Conservation (phyloP, 2,797 vertebrate species). For the Micropoecilia bifurca region DNA sequence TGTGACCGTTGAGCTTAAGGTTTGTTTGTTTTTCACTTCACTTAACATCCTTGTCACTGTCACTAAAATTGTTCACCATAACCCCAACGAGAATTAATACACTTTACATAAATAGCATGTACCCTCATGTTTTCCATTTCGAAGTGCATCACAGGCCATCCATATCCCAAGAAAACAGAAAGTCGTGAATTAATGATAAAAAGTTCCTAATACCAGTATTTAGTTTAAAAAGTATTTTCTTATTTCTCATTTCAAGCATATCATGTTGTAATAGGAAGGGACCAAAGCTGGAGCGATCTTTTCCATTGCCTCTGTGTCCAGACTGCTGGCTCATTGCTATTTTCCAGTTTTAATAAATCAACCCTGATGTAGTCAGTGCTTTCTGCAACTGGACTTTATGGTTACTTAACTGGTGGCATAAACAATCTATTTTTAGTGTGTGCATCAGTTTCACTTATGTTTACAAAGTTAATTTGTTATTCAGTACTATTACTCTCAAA, state of each 20-base stretch:
- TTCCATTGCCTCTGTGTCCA: neutral
- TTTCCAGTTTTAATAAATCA: constrained; percentile 10
- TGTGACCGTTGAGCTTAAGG: neutral
- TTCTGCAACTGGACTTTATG: neutral
- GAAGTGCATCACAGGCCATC: neutral
- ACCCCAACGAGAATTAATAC: neutral
- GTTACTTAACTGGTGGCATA: neutral
- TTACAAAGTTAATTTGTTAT: constrained; percentile 7
- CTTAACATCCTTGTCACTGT: neutral
- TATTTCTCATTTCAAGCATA: neutral
- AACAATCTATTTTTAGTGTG: neutral
- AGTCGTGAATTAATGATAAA: neutral
- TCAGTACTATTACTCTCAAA: constrained; percentile 3
- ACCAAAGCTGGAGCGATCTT: neutral
- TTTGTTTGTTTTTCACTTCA: neutral
- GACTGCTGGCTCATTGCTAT: neutral
- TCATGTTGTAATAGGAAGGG: neutral
- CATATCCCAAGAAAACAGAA: neutral
- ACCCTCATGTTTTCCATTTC: neutral
- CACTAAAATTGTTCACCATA: neutral
- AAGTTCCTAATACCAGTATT: neutral
- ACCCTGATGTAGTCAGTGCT: neutral
- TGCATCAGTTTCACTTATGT: neutral
- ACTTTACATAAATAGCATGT: neutral
- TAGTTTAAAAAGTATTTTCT: neutral